Conservation (phyloP, 2,888 invertebrate species). For the Bellardia bayeri region DNA sequence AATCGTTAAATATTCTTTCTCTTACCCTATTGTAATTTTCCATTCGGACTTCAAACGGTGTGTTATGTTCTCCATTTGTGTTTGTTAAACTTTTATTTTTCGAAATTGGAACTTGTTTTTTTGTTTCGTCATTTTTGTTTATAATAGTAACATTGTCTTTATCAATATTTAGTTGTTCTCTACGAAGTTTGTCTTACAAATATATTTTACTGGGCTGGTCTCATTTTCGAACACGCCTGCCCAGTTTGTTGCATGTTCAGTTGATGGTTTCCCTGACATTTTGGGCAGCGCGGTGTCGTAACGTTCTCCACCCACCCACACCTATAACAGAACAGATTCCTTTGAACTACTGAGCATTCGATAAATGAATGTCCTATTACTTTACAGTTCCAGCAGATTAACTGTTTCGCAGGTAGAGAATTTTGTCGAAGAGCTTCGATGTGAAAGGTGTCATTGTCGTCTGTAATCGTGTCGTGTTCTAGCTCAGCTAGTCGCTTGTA, state of each 20-base stretch:
- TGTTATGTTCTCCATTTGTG: too few species aligned
- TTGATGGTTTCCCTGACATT: not conserved
- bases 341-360: not conserved
- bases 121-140: too few species aligned
- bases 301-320: not conserved
- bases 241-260: not conserved
- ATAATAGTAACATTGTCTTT: too few species aligned
- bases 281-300: not conserved
- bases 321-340: not conserved
- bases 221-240: not conserved
- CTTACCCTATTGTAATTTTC: not conserved
- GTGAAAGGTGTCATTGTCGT: not conserved
- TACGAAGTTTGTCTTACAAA: too few species aligned
- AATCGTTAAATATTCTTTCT: not conserved
- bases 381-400: not conserved
- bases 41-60: not conserved
- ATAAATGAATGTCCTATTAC: not conserved
- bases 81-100: too few species aligned
- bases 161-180: too few species aligned
- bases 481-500: not conserved
- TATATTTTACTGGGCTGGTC: too few species aligned
- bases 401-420: too few species aligned
- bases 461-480: not conserved
- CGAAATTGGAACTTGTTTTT: too few species aligned
- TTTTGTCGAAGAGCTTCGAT: not conserved